These are phyloP conservation scores for Corvus hawaiiensis DNA, from an alignment of 2,113 vertebrate species.

Conservation along the genomic window DNA sequence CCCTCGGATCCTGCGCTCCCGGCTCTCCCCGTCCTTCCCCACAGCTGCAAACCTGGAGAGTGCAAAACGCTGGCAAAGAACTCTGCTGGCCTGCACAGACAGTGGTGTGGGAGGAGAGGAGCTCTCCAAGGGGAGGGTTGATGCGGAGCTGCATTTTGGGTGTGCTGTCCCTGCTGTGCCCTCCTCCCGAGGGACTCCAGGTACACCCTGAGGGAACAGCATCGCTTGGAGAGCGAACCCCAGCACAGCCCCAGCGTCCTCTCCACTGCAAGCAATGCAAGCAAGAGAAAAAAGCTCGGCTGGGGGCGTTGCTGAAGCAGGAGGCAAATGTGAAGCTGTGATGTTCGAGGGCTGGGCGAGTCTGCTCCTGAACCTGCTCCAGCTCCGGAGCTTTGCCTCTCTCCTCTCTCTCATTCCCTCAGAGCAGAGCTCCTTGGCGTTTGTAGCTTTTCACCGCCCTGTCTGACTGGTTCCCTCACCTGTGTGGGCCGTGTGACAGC, in stretches of 20 bases:
- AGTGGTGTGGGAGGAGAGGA: rapidly evolving
- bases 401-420: not conserved
- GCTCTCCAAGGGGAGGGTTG: not conserved
- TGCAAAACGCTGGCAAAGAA: rapidly evolving
- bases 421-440: not conserved
- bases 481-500: rapidly evolving
- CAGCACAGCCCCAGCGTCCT: not conserved
- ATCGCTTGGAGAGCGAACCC: rapidly evolving
- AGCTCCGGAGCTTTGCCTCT: not conserved
- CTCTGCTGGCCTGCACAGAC: not conserved
- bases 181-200: rapidly evolving
- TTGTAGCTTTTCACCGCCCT: rapidly evolving
- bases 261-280: not conserved
- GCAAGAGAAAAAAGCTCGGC: not conserved
- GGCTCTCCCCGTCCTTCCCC: not conserved
- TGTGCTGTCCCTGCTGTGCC: not conserved
- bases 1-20: rapidly evolving
- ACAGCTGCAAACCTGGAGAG: not conserved
- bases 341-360: not conserved
- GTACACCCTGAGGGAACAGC: rapidly evolving
- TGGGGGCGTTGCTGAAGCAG: not conserved
- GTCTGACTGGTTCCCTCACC: not conserved
- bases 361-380: not conserved
- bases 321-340: not conserved
- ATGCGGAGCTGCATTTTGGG: rapidly evolving